Base-by-base conservation (phyloP, 2,797 vertebrate species). In the Petrocephalus sullivani region DNA sequence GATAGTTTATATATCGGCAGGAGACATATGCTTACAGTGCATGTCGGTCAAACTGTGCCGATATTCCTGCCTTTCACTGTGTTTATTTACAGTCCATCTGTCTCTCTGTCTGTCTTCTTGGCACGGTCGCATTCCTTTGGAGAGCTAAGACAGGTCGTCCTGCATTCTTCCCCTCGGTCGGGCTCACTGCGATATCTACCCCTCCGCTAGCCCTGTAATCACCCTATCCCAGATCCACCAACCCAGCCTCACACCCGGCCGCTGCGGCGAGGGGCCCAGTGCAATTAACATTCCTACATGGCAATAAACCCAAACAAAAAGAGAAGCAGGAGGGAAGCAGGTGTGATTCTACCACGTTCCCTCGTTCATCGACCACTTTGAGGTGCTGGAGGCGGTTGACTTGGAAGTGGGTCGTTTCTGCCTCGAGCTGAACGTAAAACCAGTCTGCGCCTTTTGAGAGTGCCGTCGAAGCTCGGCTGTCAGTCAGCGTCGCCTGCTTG, bases 221-320 rank as follows among this genome's bases (percentile, higher is more conserved):
- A 87, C 49, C 19, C 82, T 87, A 82, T 67, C 37, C 75, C 78
- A 61, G 88, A 88, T 85, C 86, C 84, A 67, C 87, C 61, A 83
- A 87, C 49, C 81, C 57, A 88, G 33, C 19, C 51, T 51, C 51
- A 64, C 58, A 88, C 88, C 86, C 87, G 85, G 71, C 71, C 78
- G 88, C 89, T 89, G 37, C 3, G 37, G 90, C 89, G 93, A 94
- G n/a, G 49, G 78, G 94, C 91, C 93, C 92, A 94, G 91, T 94
- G 91, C 94, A 95, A 95, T 96, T 96, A 95, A 94, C 94, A 96
- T 96, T 96, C 95, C 92, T 94, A 91, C 93, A 95, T 95, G 91
- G 92, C 94, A 91, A 92, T 94, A 92, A 94, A 95, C 93, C 92
- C 93, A 92, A 93, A 92, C 91, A 90, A 93, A 95, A 83, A 23